Percentiles rank a stretch among this genome's conserved stretches.
These are phyloP conservation scores for Benitochromis conjunctus DNA, from an alignment of 2,113 vertebrate species.

Conservation along the genomic window DNA sequence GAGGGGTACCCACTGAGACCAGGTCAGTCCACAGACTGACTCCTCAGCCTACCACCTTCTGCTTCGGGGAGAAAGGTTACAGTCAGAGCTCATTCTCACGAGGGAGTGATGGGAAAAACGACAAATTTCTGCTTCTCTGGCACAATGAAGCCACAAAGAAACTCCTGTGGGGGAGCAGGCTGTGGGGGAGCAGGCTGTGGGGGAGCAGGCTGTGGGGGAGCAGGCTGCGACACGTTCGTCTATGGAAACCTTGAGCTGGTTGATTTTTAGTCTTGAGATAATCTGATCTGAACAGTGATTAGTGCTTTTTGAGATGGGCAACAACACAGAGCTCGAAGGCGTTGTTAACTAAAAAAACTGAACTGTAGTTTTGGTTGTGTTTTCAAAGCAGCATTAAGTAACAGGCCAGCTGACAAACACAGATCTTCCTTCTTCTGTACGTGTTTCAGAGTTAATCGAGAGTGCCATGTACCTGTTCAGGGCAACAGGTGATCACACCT, in stretches of 20 bases:
- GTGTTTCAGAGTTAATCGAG: constrained; percentile 89
- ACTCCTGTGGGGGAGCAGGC: no score
- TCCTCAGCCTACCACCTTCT: accelerated
- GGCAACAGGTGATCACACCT: constrained; percentile 89
- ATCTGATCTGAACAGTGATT: neutral
- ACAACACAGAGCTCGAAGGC: neutral
- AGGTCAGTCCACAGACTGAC: constrained; percentile 63
- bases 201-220: no score
- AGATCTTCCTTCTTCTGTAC: neutral
- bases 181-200: no score
- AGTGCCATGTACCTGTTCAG: constrained; percentile 97
- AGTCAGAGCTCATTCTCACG: neutral
- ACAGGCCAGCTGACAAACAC: neutral
- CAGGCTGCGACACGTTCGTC: no score
- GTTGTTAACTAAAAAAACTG: no score
- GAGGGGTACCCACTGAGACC: constrained; percentile 95
- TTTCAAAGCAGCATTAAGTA: accelerated
- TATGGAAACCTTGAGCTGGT: neutral
- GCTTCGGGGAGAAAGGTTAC: neutral
- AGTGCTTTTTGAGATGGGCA: neutral
- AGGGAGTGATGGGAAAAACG: neutral
- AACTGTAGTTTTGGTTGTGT: no score
- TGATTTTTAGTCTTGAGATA: neutral
- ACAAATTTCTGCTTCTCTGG: no score
- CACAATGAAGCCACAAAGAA: no score